A percentile compares a stretch with the other conserved stretches of the same genome.
Conservation (phyloP, 2,797 vertebrate genomes). For the Anisognathus igniventris region DNA sequence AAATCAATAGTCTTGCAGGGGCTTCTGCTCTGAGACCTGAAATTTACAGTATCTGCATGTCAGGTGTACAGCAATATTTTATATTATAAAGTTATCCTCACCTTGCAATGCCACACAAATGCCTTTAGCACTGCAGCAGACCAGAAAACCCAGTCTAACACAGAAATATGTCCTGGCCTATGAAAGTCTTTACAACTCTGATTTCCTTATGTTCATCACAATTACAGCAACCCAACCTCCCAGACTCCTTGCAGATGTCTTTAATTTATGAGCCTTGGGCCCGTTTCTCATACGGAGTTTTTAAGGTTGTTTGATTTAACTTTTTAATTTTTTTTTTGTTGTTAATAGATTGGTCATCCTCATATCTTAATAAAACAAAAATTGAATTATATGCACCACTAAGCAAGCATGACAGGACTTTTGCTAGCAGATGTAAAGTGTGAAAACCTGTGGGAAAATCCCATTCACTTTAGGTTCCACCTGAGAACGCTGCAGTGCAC, state of each 20-base stretch:
- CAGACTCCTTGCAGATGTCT: background rate
- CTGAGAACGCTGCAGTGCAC: constrained; percentile 42
- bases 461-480: constrained; percentile 65
- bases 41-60: background rate
- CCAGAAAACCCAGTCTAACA: background rate
- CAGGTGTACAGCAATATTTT: background rate
- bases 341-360: constrained; percentile 67
- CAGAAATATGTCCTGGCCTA: background rate
- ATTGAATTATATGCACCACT: constrained; percentile 79
- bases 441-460: constrained; percentile 79
- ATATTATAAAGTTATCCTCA: background rate
- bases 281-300: constrained; percentile 35
- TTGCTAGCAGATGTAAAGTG: constrained; percentile 84
- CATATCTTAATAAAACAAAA: constrained; percentile 87
- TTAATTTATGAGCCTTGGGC: constrained; percentile 17
- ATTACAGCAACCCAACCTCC: background rate
- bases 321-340: background rate
- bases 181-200: background rate
- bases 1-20: background rate
- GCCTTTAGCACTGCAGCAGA: background rate
- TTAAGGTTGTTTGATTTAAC: constrained; percentile 15
- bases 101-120: background rate
- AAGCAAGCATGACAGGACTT: constrained; percentile 82
- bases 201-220: background rate
- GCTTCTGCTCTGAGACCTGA: background rate